A percentile compares a stretch with the other conserved stretches of the same genome.
Conservation (phyloP, 35 echinoderm and acorn worm genomes). For the Stichopus chloronotus region DNA sequence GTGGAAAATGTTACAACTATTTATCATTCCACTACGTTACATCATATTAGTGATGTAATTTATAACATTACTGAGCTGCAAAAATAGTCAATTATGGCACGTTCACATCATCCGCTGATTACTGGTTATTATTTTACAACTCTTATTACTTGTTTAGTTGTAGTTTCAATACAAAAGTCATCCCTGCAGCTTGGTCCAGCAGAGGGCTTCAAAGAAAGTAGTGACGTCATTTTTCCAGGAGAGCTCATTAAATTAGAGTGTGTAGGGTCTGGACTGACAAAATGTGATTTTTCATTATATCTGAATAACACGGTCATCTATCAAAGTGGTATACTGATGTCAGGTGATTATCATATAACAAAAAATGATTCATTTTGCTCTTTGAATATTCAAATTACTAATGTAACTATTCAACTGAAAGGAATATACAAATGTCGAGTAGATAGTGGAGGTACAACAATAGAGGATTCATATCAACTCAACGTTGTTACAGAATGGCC, state of each 20-base stretch:
- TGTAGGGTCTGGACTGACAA: neutral
- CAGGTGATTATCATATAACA: too few species aligned
- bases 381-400: neutral
- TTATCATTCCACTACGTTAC: too few species aligned
- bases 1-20: too few species aligned
- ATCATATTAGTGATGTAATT: too few species aligned
- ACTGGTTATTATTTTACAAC: too few species aligned
- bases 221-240: conserved; percentile 17
- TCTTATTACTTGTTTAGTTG: too few species aligned
- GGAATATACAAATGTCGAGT: neutral
- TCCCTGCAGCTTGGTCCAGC: neutral
- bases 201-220: neutral
- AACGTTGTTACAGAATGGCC: neutral
- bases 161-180: neutral
- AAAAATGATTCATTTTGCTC: neutral
- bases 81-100: too few species aligned
- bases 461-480: neutral
- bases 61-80: too few species aligned
- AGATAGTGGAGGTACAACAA: neutral
- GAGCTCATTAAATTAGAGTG: neutral
- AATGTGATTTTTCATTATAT: neutral
- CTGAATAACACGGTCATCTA: neutral
- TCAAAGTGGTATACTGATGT: neutral
- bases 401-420: neutral
- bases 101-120: too few species aligned